These are phyloP conservation scores for Gavia stellata DNA, from an alignment of 2,113 vertebrate genomes.

Conservation along the genomic window DNA sequence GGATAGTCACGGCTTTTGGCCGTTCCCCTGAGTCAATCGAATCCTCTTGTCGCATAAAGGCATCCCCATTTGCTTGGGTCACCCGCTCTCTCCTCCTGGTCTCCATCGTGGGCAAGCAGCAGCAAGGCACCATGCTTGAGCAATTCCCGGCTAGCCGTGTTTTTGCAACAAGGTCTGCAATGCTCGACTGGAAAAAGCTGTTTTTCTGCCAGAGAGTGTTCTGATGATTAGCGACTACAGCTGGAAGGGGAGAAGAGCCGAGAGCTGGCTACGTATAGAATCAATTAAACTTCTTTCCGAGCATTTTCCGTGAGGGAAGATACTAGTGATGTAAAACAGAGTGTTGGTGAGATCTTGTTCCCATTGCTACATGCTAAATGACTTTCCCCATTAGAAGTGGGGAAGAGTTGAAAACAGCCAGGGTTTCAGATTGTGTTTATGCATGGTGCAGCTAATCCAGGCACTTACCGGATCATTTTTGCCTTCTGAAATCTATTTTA, in stretches of 20 bases:
- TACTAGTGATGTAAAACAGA: too few relatives aligned
- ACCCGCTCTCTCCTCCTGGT: not conserved
- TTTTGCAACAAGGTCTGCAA: not conserved
- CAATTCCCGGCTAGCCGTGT: not conserved
- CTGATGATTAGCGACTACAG: not conserved
- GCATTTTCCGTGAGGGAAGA: not conserved
- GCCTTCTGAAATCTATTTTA: not conserved
- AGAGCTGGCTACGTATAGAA: not conserved
- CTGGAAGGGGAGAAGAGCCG: not conserved
- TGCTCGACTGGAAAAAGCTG: not conserved
- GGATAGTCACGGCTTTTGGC: not conserved
- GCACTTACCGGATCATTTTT: not conserved
- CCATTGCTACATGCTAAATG: fast-evolving
- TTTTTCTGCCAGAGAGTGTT: not conserved
- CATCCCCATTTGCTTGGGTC: not conserved
- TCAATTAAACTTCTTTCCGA: not conserved
- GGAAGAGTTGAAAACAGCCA: not conserved
- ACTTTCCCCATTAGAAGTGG: not conserved
- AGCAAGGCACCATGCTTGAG: not conserved
- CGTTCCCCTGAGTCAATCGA: fast-evolving
- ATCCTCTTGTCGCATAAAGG: not conserved
- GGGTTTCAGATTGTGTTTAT: not conserved
- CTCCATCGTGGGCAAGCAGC: not conserved
- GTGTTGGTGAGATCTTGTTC: not conserved
- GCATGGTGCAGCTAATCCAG: not conserved